phyloP scores from a whole-genome alignment of 2,888 invertebrate genomes.

The Scaptomyza tumidula region DNA sequence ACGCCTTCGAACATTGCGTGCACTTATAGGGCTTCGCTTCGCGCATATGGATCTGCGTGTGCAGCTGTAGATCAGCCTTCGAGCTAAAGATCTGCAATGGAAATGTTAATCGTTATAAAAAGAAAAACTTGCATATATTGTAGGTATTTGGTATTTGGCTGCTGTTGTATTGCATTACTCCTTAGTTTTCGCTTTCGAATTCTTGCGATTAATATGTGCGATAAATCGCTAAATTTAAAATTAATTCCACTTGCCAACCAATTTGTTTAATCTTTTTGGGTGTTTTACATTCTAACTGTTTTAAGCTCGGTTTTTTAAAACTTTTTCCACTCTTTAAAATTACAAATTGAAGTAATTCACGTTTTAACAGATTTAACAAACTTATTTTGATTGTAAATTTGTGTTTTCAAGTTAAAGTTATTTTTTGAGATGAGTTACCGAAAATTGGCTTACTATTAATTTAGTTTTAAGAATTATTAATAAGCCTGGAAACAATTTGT shows the following conservation, averaged over 20 bases:
- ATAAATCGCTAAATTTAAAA: not conserved
- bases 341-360: not conserved
- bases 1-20: slow-evolving; percentile 99
- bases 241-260: no score
- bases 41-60: slow-evolving; percentile 99
- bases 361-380: not conserved
- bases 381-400: not conserved
- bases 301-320: not conserved
- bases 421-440: not conserved
- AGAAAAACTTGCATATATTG: no score
- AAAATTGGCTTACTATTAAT: no score
- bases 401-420: not conserved
- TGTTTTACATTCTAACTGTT: not conserved
- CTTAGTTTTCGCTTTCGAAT: no score
- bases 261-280: not conserved
- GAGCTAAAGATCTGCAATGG: slow-evolving; percentile 96
- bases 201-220: not conserved
- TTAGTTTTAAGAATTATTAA: no score
- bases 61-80: slow-evolving; percentile 98
- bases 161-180: not conserved
- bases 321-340: not conserved
- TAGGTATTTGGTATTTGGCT: not conserved
- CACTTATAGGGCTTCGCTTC: slow-evolving; percentile 99
- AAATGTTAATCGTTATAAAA: slow-evolving; percentile 1
- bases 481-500: no score